Percentiles rank a stretch among this genome's conserved stretches.
Conservation (phyloP, 2,113 vertebrate species). For the Shinisaurus crocodilurus region DNA sequence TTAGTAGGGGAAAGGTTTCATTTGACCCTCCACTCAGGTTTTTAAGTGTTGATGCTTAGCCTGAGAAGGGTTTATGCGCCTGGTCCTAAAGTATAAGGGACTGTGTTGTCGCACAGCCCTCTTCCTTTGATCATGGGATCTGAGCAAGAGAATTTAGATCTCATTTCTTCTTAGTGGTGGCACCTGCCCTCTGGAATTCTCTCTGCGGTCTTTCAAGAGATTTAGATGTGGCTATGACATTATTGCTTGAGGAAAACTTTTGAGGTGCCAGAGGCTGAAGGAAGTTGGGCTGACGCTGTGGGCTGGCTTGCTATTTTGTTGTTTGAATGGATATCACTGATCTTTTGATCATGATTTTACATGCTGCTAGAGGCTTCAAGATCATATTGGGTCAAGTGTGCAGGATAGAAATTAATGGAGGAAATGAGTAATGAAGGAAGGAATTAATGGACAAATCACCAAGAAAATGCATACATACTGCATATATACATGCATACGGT, state of each 20-base stretch:
- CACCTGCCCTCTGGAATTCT: neutral
- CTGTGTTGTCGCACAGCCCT: too few species aligned
- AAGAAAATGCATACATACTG: neutral
- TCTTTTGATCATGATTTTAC: neutral
- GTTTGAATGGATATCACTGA: neutral
- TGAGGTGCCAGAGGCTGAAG: neutral
- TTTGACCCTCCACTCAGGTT: too few species aligned
- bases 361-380: neutral
- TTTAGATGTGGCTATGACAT: neutral
- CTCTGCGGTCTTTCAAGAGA: neutral
- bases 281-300: neutral
- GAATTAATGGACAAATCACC: neutral
- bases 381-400: neutral
- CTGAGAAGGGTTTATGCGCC: too few species aligned
- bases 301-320: neutral
- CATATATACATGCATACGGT: too few species aligned
- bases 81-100: too few species aligned
- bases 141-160: neutral
- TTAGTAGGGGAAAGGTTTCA: too few species aligned
- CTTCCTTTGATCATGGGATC: neutral
- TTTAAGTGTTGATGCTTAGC: too few species aligned
- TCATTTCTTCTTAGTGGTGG: neutral
- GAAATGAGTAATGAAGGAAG: neutral
- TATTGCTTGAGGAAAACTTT: neutral
- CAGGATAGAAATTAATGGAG: neutral